A percentile compares a stretch with the other conserved stretches of the same genome.
Conservation (phyloP, 2,113 vertebrate genomes). For the Alexandromys fortis region DNA sequence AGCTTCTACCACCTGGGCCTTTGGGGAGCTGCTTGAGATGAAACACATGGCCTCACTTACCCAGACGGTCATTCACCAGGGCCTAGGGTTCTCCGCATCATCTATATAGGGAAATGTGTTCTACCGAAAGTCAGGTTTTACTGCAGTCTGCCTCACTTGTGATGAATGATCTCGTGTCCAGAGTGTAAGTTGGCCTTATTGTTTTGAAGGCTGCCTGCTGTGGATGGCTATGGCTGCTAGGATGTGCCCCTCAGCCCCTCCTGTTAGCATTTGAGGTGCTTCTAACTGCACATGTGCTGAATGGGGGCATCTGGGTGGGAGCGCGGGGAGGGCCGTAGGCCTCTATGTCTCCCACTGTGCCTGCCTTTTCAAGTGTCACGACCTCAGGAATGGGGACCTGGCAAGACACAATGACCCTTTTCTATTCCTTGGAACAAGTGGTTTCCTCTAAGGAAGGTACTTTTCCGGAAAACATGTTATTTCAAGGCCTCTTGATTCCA, state of each 20-base stretch:
- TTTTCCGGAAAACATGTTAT: slow-evolving; percentile 70
- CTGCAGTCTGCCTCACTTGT: not conserved
- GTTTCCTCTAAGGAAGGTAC: slow-evolving; percentile 72
- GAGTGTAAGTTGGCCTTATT: not conserved
- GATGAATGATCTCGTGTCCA: not conserved
- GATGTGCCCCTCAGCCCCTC: not conserved
- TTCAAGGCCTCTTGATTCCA: slow-evolving; percentile 58
- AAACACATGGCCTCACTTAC: not conserved
- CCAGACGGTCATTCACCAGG: not conserved
- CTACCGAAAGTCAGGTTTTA: not conserved
- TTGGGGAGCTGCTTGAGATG: not conserved
- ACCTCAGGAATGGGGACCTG: slow-evolving; percentile 44
- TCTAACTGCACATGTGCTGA: not conserved
- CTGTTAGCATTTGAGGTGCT: too few relatives aligned
- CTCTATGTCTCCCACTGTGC: not conserved
- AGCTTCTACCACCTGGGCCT: not conserved
- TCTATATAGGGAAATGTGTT: not conserved
- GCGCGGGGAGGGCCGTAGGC: not conserved
- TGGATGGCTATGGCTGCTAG: not conserved
- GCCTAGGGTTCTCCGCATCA: not conserved
- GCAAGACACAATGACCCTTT: slow-evolving; percentile 53
- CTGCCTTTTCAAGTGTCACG: slow-evolving; percentile 45
- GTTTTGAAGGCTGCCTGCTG: not conserved
- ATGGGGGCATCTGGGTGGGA: not conserved
- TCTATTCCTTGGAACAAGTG: slow-evolving; percentile 67